These are phyloP conservation scores for Deroptyus accipitrinus DNA, from an alignment of 2,113 vertebrate species.

Conservation along the genomic window DNA sequence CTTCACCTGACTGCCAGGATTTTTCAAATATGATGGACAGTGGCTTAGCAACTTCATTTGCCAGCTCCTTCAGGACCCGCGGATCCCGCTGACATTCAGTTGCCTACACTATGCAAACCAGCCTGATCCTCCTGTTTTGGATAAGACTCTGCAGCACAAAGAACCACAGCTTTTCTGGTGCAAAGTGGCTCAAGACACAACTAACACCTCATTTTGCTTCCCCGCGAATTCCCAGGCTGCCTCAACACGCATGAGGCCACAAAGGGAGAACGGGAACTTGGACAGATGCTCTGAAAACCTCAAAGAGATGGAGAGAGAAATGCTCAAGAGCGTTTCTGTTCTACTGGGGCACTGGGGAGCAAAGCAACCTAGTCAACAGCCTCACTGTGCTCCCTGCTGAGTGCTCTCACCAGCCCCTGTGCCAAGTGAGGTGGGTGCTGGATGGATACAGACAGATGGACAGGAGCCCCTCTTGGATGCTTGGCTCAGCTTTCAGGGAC, in stretches of 20 bases:
- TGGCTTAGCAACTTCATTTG: too few species aligned
- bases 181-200: not conserved
- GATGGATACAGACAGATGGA: not conserved
- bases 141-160: not conserved
- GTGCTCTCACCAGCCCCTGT: not conserved
- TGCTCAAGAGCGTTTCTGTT: not conserved
- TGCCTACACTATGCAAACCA: not conserved
- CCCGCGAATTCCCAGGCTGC: not conserved
- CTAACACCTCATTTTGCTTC: not conserved
- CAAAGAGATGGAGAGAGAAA: not conserved
- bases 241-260: accelerated
- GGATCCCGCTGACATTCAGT: accelerated
- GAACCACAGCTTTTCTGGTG: not conserved
- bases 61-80: too few species aligned
- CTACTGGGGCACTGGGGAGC: not conserved
- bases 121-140: not conserved
- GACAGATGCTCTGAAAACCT: not conserved
- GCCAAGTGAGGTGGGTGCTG: not conserved
- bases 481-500: not conserved
- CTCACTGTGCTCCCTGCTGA: not conserved
- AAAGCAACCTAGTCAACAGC: not conserved
- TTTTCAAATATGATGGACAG: too few species aligned
- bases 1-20: too few species aligned
- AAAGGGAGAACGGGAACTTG: not conserved
- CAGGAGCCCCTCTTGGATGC: not conserved